Conservation (phyloP, 2,797 vertebrate genomes). For the Sebastiscus albofasciatus region DNA sequence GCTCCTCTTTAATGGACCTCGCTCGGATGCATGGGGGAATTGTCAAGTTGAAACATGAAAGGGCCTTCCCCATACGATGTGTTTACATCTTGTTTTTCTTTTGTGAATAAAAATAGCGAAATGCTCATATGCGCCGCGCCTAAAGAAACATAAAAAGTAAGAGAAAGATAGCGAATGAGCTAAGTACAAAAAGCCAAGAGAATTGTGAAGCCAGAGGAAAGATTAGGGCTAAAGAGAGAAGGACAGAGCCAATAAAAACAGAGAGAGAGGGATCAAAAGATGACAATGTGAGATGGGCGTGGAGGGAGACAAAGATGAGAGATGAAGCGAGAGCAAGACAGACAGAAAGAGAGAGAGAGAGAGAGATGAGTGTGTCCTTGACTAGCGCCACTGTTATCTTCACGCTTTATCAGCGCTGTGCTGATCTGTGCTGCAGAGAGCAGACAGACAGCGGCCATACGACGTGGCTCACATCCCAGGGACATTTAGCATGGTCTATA, state of each 20-base stretch:
- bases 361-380: constrained; percentile 60
- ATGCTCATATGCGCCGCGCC: neutral
- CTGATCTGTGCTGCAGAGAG: constrained; percentile 54
- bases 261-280: constrained; percentile 15
- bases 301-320: constrained; percentile 23
- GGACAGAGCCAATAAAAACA: constrained; percentile 6
- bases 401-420: constrained; percentile 56
- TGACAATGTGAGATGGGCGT: constrained; percentile 32
- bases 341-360: constrained; percentile 23
- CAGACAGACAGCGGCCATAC: constrained; percentile 36
- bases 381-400: constrained; percentile 60
- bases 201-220: neutral
- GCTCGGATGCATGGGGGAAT: neutral
- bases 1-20: neutral
- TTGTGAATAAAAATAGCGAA: neutral
- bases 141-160: neutral
- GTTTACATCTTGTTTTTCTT: neutral
- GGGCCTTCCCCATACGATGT: neutral
- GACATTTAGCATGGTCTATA: constrained; percentile 68
- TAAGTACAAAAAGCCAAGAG: neutral
- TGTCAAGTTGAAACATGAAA: neutral
- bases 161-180: neutral
- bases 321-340: constrained; percentile 10
- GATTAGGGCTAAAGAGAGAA: neutral
- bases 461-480: constrained; percentile 62